Percentiles rank a stretch among this genome's conserved stretches.
Conservation (phyloP, 2,888 invertebrate species). For the Liodrosophila aerea region DNA sequence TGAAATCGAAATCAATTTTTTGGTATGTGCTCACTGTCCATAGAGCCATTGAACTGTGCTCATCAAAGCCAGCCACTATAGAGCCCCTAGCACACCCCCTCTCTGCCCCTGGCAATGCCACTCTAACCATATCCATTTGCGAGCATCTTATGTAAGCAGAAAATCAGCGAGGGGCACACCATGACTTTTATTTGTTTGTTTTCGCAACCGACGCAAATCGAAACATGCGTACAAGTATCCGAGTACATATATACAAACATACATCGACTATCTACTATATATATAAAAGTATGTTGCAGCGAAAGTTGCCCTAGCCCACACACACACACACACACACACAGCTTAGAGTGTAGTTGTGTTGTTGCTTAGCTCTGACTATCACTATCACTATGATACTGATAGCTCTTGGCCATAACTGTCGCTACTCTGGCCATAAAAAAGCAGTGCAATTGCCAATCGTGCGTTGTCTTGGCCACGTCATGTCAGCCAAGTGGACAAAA, state of each 20-base stretch:
- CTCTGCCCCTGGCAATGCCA: background rate
- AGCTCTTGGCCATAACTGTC: constrained; percentile 69
- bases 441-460: constrained; percentile 49
- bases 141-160: constrained; percentile 42
- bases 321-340: background rate
- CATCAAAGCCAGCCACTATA: constrained; percentile 59
- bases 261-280: background rate
- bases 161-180: constrained; percentile 34
- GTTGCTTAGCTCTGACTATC: constrained; percentile 11
- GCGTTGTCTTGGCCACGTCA: constrained; percentile 18
- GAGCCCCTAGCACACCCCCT: constrained; percentile 12
- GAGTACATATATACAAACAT: constrained; percentile 27
- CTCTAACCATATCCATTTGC: background rate
- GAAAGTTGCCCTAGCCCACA: constrained; percentile 47
- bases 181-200: constrained; percentile 65
- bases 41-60: constrained; percentile 69
- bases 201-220: constrained; percentile 50
- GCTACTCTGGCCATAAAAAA: constrained; percentile 52
- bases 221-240: constrained; percentile 56
- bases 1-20: constrained; percentile 69
- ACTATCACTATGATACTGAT: constrained; percentile 50
- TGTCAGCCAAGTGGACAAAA: constrained; percentile 14
- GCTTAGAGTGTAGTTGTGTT: background rate
- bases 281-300: constrained; percentile 34
- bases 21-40: constrained; percentile 42